Evolutionary conservation across 1,140 invertebrate species (phyloP), one percentile per base, ranked within the genome.

Genomic region (Drosophila bifasciata): DNA sequence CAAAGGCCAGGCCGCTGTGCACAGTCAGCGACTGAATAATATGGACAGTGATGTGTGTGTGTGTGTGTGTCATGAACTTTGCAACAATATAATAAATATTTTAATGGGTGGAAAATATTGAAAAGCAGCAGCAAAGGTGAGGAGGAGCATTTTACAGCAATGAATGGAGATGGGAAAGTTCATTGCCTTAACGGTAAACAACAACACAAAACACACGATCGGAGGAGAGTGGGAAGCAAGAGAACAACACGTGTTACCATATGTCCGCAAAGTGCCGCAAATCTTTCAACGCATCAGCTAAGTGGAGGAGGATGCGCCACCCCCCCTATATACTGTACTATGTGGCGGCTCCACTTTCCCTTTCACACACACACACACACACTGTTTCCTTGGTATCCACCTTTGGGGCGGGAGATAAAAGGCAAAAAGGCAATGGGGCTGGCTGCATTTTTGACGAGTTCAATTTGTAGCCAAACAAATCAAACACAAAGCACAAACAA

Each of bases 401-500:
- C 59, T 69, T 69, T 69, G 46, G 19, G 19, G 11, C 21, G 40
- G 69, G 43, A 48, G 51, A 57, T 62, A 58, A 58, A 55, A 32
- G 9, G 28, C 28, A 32, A 11, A 36, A 13, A 36, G 3, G 32
- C 32, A n/a, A n/a, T n/a, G n/a, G n/a, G n/a, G n/a, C n/a, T n/a
- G 32, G 45, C 69, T 81, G 41, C 40, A 43, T 72, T 43, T 40
- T 28, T 76, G 81, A 88, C 81, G 77, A 58, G 77, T 88, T 75
- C 81, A 88, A 85, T 85, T 85, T 86, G 81, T 88, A 81, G 81
- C 68, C 83, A 85, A 85, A 85, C 83, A 88, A 84, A 85, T 85
- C 69, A 67, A 80, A 79, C 55, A 66, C 67, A 72, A 83, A 83
- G 64, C 41, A 63, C 44, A 75, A 66, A 76, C 71, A 75, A 77